A percentile compares a stretch with the other conserved stretches of the same genome.
Evolutionary conservation across 2,797 vertebrate species (phyloP).

Genomic region (Hydrocynus forskahlii): DNA sequence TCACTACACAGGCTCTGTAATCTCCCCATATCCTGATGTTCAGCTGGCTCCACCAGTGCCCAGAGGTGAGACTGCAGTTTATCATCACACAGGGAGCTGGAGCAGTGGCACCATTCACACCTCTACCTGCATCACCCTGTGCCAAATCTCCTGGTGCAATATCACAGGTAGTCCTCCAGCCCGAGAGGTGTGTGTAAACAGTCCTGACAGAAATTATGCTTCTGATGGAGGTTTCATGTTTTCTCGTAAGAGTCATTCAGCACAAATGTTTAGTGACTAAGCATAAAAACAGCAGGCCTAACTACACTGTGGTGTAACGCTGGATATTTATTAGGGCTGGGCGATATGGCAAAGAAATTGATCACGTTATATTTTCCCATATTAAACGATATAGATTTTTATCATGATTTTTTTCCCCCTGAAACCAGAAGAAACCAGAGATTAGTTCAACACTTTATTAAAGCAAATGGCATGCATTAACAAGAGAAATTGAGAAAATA

Average conservation of each 20-base stretch:
- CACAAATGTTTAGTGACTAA: not conserved
- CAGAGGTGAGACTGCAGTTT: constrained; percentile 61
- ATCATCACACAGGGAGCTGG: constrained; percentile 50
- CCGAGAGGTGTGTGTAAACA: constrained; percentile 3
- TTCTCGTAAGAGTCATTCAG: not conserved
- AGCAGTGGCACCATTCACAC: constrained; percentile 39
- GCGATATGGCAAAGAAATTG: too few species aligned
- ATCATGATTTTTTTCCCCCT: too few species aligned
- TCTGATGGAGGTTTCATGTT: constrained; percentile 11
- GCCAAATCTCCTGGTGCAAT: constrained; percentile 6
- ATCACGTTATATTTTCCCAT: too few species aligned
- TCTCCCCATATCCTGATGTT: constrained; percentile 64
- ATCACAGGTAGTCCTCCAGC: constrained; percentile 14
- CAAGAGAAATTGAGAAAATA: too few species aligned
- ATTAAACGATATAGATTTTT: too few species aligned
- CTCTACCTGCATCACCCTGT: constrained; percentile 35
- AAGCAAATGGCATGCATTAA: too few species aligned
- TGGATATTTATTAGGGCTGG: not conserved
- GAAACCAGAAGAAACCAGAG: too few species aligned
- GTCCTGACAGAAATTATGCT: not conserved
- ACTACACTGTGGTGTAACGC: not conserved
- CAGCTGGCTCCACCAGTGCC: constrained; percentile 53
- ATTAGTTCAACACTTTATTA: too few species aligned
- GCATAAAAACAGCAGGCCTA: not conserved
- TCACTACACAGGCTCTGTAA: constrained; percentile 63